Evolutionary conservation across 2,113 vertebrate genomes (phyloP), one percentile per base, ranked within the genome.

Genomic region (Dipodomys merriami): DNA sequence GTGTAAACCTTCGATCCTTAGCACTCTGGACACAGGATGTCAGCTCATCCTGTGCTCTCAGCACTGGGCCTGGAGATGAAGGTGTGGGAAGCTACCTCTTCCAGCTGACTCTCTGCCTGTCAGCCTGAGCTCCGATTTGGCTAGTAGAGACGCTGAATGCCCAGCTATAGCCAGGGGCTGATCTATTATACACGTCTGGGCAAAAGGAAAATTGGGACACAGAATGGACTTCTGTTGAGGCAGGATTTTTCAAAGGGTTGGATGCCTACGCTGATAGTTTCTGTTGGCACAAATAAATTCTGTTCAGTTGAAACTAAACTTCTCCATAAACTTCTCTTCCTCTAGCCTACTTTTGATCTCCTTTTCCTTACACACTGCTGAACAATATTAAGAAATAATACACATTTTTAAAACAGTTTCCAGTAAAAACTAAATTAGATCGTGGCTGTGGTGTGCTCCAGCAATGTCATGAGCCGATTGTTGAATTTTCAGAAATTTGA

Each of bases 271-370:
- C 90, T 39, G 65, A 60, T 62, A 74, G 94, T 97, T 96, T 96
- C 96, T 94, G 93, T 96, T 96, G 96, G 96, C 96, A 97, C 82
- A 64, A 72, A 88, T 8, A 2, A 84, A 12, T 49, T 53, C 69
- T 93, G 39, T 81, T 93, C 74, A 13, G 57, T 68, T 79, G 93
- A 90, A 94, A 95, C 82, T 81, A 60, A 94, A 86, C 71, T 72
- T 87, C 65, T 64, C 57, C 23, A 20, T 78, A 89, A 89, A 82
- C 25, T 49, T 46, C 23, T 3, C 46, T 83, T 83, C 86, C 19
- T 85, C 88, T 86, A 49, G 65, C 74, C 65, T 44, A 30, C 30
- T 86, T 80, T 86, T 73, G 15, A 18, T 49, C 35, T 83, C 49
- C 73, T 46, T 86, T 82, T 67, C 27, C n/a, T 79, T 68, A 49